Conservation (phyloP, 1,140 invertebrate species). For the Paracyclopina nana region DNA sequence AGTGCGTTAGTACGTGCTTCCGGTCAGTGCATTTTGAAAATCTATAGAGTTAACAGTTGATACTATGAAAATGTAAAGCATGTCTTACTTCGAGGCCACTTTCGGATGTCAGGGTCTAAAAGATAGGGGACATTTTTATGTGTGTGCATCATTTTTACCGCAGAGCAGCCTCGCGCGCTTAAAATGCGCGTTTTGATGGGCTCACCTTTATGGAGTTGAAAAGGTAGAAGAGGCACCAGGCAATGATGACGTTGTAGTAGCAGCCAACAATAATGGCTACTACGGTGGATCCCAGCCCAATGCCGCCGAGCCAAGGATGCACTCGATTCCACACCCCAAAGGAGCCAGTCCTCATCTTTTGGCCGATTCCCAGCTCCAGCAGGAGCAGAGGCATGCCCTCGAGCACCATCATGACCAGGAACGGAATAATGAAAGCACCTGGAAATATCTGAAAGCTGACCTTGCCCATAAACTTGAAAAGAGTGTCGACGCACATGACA, state of each 20-base stretch:
- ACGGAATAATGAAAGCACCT: slow-evolving; percentile 95
- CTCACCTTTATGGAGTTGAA: slow-evolving; percentile 68
- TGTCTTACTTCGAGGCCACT: no score
- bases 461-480: no score
- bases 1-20: no score
- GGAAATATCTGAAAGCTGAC: no score
- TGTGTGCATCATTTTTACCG: no score
- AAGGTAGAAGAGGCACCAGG: slow-evolving; percentile 91
- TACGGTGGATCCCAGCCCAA: slow-evolving; percentile 69
- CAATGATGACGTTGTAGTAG: slow-evolving; percentile 96
- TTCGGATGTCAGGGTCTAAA: no score
- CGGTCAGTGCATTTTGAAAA: no score
- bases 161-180: no score
- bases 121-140: no score
- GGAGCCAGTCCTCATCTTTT: slow-evolving; percentile 65
- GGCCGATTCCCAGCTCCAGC: slow-evolving; percentile 80
- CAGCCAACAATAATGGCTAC: slow-evolving; percentile 46
- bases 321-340: slow-evolving; percentile 84
- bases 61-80: no score
- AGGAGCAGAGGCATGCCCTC: slow-evolving; percentile 83
- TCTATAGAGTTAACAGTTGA: no score
- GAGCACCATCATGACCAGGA: slow-evolving; percentile 73
- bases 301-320: slow-evolving; percentile 72
- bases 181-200: slow-evolving; percentile 22
- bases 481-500: no score